Conservation (phyloP, 2,888 invertebrate genomes). For the Dicranocentrus wangi region DNA sequence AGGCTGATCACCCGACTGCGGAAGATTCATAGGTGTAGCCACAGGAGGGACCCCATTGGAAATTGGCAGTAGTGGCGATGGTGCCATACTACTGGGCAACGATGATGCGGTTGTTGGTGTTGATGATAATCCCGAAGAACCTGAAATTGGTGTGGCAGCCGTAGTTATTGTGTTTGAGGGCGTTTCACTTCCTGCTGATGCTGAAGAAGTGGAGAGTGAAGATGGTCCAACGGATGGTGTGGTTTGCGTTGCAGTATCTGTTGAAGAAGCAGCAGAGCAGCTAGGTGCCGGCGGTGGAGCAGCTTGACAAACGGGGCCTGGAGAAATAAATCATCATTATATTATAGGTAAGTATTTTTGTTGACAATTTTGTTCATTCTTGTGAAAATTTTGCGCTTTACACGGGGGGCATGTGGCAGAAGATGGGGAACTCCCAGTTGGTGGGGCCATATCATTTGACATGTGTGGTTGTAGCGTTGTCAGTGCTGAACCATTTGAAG, state of each 20-base stretch:
- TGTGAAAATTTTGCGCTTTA: not conserved
- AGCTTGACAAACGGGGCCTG: not conserved
- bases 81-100: constrained; percentile 5
- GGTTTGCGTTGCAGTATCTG: not conserved
- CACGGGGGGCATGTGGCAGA: constrained; percentile 13
- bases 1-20: not conserved
- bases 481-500: too few species aligned
- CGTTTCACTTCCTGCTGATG: not conserved
- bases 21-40: not conserved
- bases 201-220: not conserved
- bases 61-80: too few species aligned
- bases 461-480: too few species aligned
- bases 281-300: not conserved
- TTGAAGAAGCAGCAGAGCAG: too few species aligned
- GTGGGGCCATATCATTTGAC: too few species aligned
- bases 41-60: not conserved
- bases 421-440: too few species aligned
- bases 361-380: too few species aligned
- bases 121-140: not conserved
- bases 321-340: too few species aligned
- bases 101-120: not conserved
- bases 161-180: not conserved
- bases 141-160: not conserved
- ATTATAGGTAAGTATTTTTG: too few species aligned
- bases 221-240: not conserved